phyloP scores from a whole-genome alignment of 1,140 invertebrate species.

The Ostrea edulis region DNA sequence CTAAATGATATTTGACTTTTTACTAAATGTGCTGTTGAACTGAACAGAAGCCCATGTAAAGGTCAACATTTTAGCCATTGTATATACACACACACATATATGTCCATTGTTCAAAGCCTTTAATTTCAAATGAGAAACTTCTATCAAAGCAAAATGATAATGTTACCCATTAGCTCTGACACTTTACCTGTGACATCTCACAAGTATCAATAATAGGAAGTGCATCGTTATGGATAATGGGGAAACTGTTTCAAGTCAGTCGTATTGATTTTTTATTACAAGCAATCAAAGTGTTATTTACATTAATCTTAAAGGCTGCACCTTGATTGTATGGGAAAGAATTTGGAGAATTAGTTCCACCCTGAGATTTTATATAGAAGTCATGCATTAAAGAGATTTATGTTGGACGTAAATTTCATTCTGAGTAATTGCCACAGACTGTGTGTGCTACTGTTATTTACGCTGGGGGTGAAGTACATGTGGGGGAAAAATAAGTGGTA shows the following conservation, averaged over 20 bases:
- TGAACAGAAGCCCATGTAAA: too few relatives aligned
- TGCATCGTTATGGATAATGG: background rate
- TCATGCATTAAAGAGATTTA: background rate
- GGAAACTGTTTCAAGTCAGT: background rate
- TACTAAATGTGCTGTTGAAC: too few relatives aligned
- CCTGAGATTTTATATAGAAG: background rate
- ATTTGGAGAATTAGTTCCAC: background rate
- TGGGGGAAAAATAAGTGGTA: too few relatives aligned
- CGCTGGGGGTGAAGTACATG: too few relatives aligned
- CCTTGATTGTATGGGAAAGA: background rate
- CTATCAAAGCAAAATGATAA: background rate
- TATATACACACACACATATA: background rate
- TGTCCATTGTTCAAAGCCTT: background rate
- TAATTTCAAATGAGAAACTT: background rate
- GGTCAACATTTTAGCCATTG: too few relatives aligned
- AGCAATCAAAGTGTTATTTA: background rate
- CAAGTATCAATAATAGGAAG: background rate
- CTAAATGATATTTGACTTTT: too few relatives aligned
- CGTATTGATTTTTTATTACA: conserved; percentile 3
- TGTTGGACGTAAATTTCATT: background rate
- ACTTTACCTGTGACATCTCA: background rate
- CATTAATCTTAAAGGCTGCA: background rate
- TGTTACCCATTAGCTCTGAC: background rate
- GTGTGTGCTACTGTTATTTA: too few relatives aligned
- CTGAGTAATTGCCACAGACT: too few relatives aligned